phyloP scores from a whole-genome alignment of 2,888 invertebrate genomes.

The Uloborus plumipes region DNA sequence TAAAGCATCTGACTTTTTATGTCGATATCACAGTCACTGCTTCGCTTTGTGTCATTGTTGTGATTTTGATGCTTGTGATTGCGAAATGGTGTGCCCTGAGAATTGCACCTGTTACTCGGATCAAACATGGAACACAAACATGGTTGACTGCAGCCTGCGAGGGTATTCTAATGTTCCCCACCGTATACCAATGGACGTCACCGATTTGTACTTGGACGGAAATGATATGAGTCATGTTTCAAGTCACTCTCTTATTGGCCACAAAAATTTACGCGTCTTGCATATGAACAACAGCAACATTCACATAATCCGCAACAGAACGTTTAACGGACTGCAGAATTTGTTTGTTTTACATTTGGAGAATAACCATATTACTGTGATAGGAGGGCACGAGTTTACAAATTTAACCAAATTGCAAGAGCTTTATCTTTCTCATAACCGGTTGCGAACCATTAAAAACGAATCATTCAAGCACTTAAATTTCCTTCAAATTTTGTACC shows the following conservation, averaged over 20 bases:
- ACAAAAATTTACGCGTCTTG: conserved; percentile 82
- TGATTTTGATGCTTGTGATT: conserved; percentile 92
- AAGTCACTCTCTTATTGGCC: conserved; percentile 87
- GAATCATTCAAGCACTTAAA: conserved; percentile 80
- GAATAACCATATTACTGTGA: conserved; percentile 79
- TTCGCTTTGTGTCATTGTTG: conserved; percentile 90
- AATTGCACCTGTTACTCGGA: conserved; percentile 92
- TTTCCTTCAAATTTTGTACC: conserved; percentile 78
- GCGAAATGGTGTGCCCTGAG: conserved; percentile 90
- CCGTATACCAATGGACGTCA: conserved; percentile 90
- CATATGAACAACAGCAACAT: conserved; percentile 85
- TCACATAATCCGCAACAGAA: conserved; percentile 83
- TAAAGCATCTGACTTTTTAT: conserved; percentile 86
- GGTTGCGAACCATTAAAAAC: conserved; percentile 79
- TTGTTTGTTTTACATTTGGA: conserved; percentile 82
- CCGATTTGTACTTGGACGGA: conserved; percentile 86
- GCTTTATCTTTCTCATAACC: conserved; percentile 82
- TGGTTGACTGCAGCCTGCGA: conserved; percentile 85
- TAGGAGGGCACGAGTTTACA: conserved; percentile 85
- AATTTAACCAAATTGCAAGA: conserved; percentile 81
- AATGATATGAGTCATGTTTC: conserved; percentile 83
- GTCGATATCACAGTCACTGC: conserved; percentile 87
- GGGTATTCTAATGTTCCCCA: conserved; percentile 76
- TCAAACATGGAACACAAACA: conserved; percentile 87
- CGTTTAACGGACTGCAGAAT: conserved; percentile 85